These are phyloP conservation scores for Sinohyriopsis cumingii DNA, from an alignment of 2,888 invertebrate genomes.

Conservation along the genomic window DNA sequence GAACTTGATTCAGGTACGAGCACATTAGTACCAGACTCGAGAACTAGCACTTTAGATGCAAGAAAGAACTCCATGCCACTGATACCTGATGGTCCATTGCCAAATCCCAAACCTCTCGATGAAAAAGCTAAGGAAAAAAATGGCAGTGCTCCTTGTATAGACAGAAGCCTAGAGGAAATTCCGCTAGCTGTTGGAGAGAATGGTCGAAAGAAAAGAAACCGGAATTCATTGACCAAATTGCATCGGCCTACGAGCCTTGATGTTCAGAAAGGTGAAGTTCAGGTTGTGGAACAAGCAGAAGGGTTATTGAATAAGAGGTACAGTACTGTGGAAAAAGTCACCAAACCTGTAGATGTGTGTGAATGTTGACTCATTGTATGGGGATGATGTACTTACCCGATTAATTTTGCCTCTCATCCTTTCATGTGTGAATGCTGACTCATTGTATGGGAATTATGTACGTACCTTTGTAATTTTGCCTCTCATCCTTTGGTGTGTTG, in stretches of 20 bases:
- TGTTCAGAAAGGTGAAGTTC: constrained; percentile 20
- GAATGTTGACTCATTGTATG: constrained; percentile 23
- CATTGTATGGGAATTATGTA: too few relatives aligned
- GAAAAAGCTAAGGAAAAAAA: constrained; percentile 34
- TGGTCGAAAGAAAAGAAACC: constrained; percentile 31
- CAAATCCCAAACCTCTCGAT: constrained; percentile 36
- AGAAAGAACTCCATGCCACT: constrained; percentile 31
- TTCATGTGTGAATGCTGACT: constrained; percentile 15
- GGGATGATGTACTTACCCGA: too few relatives aligned
- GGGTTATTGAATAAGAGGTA: constrained; percentile 26
- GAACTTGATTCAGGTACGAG: constrained; percentile 2
- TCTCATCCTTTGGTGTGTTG: too few relatives aligned
- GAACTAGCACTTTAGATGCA: constrained; percentile 33
- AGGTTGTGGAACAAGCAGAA: constrained; percentile 14
- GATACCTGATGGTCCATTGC: constrained; percentile 32
- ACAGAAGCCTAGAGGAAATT: constrained; percentile 63
- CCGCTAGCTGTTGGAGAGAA: constrained; percentile 41
- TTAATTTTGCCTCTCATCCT: too few relatives aligned
- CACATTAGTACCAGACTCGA: constrained; percentile 12
- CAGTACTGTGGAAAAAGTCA: constrained; percentile 31
- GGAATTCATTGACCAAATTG: constrained; percentile 27
- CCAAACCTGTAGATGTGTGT: constrained; percentile 32
- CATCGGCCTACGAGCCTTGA: constrained; percentile 39
- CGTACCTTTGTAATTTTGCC: too few relatives aligned
- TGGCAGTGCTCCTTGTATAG: constrained; percentile 60